These are phyloP conservation scores for Achroia grisella DNA, from an alignment of 1,140 invertebrate genomes.

Conservation along the genomic window DNA sequence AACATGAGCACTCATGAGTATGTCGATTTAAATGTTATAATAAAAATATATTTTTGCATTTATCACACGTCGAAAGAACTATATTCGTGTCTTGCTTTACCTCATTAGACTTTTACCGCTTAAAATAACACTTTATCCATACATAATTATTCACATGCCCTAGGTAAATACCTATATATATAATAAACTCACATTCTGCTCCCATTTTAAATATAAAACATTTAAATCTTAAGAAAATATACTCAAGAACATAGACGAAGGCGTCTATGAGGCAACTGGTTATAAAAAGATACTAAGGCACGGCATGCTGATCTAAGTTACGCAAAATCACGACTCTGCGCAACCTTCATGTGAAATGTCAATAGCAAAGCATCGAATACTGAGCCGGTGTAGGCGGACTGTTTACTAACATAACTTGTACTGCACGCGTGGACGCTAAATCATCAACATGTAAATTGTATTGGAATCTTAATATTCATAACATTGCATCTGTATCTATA, in stretches of 20 bases:
- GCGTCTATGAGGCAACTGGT: slow-evolving; percentile 24
- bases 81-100: too few species aligned
- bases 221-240: slow-evolving; percentile 10
- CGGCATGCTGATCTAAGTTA: slow-evolving; percentile 45
- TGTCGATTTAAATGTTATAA: too few species aligned
- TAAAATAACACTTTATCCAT: too few species aligned
- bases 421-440: neutral
- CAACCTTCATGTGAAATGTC: slow-evolving; percentile 66
- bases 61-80: too few species aligned
- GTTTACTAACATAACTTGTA: slow-evolving; percentile 30
- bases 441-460: neutral
- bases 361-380: slow-evolving; percentile 51
- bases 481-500: too few species aligned
- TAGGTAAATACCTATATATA: too few species aligned
- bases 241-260: slow-evolving; percentile 10
- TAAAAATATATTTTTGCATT: too few species aligned
- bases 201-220: slow-evolving; percentile 28
- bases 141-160: too few species aligned
- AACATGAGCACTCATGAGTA: too few species aligned
- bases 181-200: slow-evolving; percentile 38
- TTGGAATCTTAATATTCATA: too few species aligned
- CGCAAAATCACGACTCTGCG: slow-evolving; percentile 63
- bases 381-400: slow-evolving; percentile 32
- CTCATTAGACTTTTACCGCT: too few species aligned
- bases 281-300: slow-evolving; percentile 36